Base-by-base conservation (phyloP, 2,888 invertebrate genomes). In the Drosophila kokeensis region DNA sequence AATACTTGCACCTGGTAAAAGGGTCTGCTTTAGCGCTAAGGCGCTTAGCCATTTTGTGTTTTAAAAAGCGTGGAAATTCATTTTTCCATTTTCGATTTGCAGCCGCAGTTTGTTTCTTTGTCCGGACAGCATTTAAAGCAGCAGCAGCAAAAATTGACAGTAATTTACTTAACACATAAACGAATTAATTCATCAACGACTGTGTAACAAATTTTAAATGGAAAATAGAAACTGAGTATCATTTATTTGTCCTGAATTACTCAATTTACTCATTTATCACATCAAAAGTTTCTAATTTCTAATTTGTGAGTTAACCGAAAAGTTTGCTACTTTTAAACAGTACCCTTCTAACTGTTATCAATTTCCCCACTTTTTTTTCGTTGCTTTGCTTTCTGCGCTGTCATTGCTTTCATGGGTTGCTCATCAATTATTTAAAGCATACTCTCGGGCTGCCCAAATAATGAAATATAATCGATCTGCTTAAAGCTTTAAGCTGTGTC, bases 1-100 rank as follows among this genome's bases (percentile, higher is more conserved):
- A 89, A 88, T 81, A 58, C 78, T 82, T 83, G 71, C 88, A 83
- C 90, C 90, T 78, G 50, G 29, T 53, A 27, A 67, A 77, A 83
- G 87, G 82, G 82, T 68, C 70, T 69, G 68, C 65, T 63, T 48
- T 13, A 58, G 65, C 58, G n/a, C 29, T 48, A 83, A 83, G 76
- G 63, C 50, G 65, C 68, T 82, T 79, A 81, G 48, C 55, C 27
- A 53, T 30, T 45, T 59, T 57, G 29, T 55, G 36, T 27, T 10
- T 30, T 38, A 24, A 24, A 57, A 58, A 58, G 52, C 42, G 66
- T 55, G 54, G 32, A 38, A 64, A 57, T 64, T 76, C 38, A 58
- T 49, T 59, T 45, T 54, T 21, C 30, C 29, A 45, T 55, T 60
- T 75, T 64, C 57, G 60, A 64, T 68, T 64, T 38, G 50, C 42